A percentile compares a stretch with the other conserved stretches of the same genome.
These are phyloP conservation scores for Sminthurides bifidus DNA, from an alignment of 1,140 invertebrate genomes.

Conservation along the genomic window DNA sequence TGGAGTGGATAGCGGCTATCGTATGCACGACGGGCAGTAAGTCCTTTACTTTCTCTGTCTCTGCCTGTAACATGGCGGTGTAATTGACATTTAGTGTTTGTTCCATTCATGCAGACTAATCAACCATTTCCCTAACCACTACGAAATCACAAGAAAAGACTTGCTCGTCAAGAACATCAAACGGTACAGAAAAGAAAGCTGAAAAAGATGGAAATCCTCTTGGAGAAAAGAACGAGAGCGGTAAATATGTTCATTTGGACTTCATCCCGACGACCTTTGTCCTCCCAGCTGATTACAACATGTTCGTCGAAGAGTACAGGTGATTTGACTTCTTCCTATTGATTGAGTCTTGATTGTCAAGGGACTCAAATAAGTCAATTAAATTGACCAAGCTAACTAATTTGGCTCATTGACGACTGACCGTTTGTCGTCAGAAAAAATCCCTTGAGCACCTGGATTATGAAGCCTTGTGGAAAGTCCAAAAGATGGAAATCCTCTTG, in stretches of 20 bases:
- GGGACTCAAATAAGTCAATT: too few species aligned
- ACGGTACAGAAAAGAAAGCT: constrained; percentile 76
- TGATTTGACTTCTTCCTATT: too few species aligned
- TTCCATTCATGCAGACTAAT: constrained; percentile 47
- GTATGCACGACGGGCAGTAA: constrained; percentile 83
- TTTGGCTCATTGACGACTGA: too few species aligned
- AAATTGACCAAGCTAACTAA: too few species aligned
- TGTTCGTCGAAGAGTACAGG: constrained; percentile 88
- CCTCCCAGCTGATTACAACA: constrained; percentile 84
- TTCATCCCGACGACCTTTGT: constrained; percentile 89
- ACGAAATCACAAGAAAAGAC: constrained; percentile 88
- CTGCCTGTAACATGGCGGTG: neutral
- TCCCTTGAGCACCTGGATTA: constrained; percentile 89
- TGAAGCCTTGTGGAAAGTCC: constrained; percentile 85
- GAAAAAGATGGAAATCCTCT: constrained; percentile 78
- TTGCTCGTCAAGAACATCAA: constrained; percentile 92
- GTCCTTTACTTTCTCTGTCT: constrained; percentile 18
- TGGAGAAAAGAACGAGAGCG: constrained; percentile 52
- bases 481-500: constrained; percentile 72
- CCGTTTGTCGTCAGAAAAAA: constrained; percentile 47
- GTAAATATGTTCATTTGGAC: constrained; percentile 68
- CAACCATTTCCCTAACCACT: constrained; percentile 89
- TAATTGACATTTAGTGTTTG: neutral
- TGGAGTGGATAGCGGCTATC: constrained; percentile 80
- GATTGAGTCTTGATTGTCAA: too few species aligned